Conservation (phyloP, 2,888 invertebrate genomes). For the Acronicta alni region DNA sequence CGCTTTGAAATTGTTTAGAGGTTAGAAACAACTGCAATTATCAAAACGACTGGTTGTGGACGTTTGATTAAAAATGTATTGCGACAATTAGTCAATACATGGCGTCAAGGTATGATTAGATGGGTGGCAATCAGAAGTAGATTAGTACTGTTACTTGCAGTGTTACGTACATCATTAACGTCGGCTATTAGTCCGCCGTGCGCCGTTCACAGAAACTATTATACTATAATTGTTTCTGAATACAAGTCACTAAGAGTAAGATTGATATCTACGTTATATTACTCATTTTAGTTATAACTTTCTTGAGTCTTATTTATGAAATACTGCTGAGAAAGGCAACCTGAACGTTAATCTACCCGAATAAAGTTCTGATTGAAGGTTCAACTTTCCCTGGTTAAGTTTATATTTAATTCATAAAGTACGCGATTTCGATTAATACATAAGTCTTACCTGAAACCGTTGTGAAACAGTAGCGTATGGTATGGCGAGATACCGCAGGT, state of each 20-base stretch:
- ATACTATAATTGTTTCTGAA: constrained; percentile 40
- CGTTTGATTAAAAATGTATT: constrained; percentile 38
- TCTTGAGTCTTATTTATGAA: neutral
- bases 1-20: neutral
- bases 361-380: no score
- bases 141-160: constrained; percentile 48
- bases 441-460: constrained; percentile 73
- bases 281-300: neutral
- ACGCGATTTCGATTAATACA: no score
- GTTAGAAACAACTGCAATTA: constrained; percentile 11
- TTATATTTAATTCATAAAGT: no score
- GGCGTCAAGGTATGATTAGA: constrained; percentile 39
- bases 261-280: constrained; percentile 6
- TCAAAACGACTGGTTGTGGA: constrained; percentile 10
- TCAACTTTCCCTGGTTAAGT: no score
- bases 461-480: constrained; percentile 72
- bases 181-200: constrained; percentile 24
- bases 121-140: constrained; percentile 51
- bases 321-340: neutral
- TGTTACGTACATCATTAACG: constrained; percentile 39
- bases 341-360: no score
- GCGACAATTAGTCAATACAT: constrained; percentile 29
- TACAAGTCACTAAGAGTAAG: constrained; percentile 18
- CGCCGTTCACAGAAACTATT: constrained; percentile 41
- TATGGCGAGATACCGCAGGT: constrained; percentile 70